Evolutionary conservation across 2,797 vertebrate species (phyloP).

Genomic region (Ataeniobius toweri): DNA sequence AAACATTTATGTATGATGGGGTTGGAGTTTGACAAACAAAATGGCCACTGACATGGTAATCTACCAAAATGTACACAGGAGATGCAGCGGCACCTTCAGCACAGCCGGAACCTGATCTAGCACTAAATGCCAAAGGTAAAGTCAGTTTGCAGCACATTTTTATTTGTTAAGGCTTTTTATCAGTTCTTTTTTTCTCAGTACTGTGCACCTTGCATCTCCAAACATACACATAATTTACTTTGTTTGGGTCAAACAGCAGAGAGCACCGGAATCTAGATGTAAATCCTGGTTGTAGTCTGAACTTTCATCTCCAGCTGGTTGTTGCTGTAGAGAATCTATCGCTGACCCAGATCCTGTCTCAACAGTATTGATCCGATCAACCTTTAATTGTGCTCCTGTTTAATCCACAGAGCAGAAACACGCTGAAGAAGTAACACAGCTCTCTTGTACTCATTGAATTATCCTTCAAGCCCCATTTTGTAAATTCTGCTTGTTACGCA

Average conservation of each 20-base stretch:
- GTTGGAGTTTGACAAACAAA: background rate
- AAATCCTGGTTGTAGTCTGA: constrained; percentile 11
- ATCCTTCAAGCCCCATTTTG: no score
- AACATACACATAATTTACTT: background rate
- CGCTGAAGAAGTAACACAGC: background rate
- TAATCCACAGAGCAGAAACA: background rate
- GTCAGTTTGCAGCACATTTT: background rate
- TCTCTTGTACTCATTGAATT: background rate
- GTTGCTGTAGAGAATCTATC: constrained; percentile 14
- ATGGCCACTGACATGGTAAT: background rate
- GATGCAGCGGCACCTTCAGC: background rate
- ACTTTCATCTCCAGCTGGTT: constrained; percentile 15
- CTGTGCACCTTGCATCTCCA: background rate
- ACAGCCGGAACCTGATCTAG: background rate
- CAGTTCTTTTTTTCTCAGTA: background rate
- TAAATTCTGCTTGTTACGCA: background rate
- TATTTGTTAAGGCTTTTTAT: background rate
- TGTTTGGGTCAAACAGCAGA: constrained; percentile 21
- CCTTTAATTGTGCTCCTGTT: constrained; percentile 5
- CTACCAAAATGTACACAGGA: background rate
- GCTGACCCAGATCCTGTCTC: constrained; percentile 30
- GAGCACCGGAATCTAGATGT: constrained; percentile 41
- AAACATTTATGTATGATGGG: background rate
- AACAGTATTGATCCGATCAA: background rate
- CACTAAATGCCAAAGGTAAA: constrained; percentile 33